These are phyloP conservation scores for Heteronetta atricapilla DNA, from an alignment of 2,113 vertebrate species.

Conservation along the genomic window DNA sequence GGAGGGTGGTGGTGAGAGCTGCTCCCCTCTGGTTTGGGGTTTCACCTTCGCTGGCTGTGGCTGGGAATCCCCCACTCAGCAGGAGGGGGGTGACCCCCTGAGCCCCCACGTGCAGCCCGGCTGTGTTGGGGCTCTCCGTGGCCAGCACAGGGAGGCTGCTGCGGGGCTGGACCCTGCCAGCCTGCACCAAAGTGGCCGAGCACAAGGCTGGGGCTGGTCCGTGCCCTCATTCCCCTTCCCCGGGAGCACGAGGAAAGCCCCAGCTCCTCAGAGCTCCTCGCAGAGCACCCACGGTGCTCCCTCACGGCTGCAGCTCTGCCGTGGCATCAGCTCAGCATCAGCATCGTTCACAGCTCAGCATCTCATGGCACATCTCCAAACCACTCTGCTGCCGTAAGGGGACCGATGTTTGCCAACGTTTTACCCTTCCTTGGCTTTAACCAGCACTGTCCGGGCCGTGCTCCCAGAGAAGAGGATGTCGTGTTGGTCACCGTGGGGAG, in stretches of 20 bases:
- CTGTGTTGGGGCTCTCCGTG: fast-evolving
- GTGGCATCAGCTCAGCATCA: not conserved
- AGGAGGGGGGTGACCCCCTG: fast-evolving
- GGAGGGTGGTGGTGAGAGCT: not conserved
- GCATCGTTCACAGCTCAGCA: not conserved
- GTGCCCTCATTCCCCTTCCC: not conserved
- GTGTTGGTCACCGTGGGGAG: not conserved
- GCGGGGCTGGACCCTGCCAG: not conserved
- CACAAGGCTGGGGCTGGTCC: not conserved
- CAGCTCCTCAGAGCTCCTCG: not conserved
- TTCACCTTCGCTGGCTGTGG: not conserved
- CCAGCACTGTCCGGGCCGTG: fast-evolving
- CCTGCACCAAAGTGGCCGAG: not conserved
- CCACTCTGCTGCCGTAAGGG: too few species aligned
- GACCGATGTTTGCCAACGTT: fast-evolving
- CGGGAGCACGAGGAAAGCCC: not conserved
- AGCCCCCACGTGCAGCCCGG: fast-evolving
- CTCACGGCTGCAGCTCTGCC: not conserved
- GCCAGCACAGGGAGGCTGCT: not conserved
- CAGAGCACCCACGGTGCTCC: fast-evolving
- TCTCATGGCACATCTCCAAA: too few species aligned
- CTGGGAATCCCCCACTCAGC: fast-evolving
- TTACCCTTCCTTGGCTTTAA: not conserved
- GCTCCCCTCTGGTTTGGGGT: not conserved
- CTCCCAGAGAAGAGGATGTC: not conserved